phyloP scores from a whole-genome alignment of 2,888 invertebrate species.

The Ormyrus nitidulus region DNA sequence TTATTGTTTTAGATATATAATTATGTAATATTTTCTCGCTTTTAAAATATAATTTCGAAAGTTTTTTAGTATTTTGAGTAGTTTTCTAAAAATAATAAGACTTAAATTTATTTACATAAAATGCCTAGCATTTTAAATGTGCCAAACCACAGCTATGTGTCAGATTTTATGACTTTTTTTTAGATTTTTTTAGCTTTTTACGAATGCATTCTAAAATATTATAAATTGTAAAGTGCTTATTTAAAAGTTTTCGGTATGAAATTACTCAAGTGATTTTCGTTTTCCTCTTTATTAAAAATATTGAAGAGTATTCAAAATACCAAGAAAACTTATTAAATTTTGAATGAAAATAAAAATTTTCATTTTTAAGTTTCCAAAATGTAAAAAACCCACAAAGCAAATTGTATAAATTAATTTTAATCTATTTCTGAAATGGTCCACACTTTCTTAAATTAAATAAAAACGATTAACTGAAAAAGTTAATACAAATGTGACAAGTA shows the following conservation, averaged over 20 bases:
- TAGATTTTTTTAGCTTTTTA: background rate
- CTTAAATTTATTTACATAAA: no score
- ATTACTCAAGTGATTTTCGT: background rate
- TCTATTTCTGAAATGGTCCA: constrained; percentile 3
- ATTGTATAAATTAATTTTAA: constrained; percentile 5
- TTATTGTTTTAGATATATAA: no score
- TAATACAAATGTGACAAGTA: constrained; percentile 39
- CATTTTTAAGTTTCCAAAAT: background rate
- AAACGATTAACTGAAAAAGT: constrained; percentile 25
- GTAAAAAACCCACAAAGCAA: background rate
- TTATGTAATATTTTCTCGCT: no score
- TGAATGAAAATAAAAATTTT: background rate
- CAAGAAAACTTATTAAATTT: background rate
- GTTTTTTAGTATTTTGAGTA: no score
- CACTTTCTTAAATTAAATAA: constrained; percentile 13
- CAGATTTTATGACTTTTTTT: background rate
- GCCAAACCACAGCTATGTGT: no score
- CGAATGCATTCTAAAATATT: background rate
- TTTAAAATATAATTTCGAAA: no score
- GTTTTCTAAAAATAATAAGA: no score
- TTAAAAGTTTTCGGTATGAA: background rate
- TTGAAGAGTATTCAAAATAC: background rate
- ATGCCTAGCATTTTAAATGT: no score
- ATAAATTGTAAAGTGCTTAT: background rate
- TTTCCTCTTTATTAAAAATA: background rate